These are phyloP conservation scores for Caretta caretta DNA, from an alignment of 2,113 vertebrate species.

Conservation along the genomic window DNA sequence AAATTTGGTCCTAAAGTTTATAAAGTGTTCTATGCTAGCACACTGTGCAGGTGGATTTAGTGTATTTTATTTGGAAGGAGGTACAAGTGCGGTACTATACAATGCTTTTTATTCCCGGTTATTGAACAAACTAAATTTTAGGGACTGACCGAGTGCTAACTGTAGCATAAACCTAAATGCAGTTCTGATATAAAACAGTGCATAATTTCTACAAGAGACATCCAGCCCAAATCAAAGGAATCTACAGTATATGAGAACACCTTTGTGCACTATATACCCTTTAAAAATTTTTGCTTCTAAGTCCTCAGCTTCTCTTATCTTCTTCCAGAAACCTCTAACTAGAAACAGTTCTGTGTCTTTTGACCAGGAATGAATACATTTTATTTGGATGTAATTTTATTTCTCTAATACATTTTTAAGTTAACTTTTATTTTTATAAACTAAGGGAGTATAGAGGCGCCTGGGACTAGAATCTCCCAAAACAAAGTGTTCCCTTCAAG, in stretches of 20 bases:
- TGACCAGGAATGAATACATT: constrained; percentile 40
- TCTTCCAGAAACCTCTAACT: constrained; percentile 38
- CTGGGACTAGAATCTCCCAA: constrained; percentile 25
- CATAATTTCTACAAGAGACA: background rate
- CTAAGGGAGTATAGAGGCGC: constrained; percentile 10
- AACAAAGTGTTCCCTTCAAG: constrained; percentile 47
- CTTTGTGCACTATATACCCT: background rate
- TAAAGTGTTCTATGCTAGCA: background rate
- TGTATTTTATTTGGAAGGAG: background rate
- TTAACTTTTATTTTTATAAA: constrained; percentile 60
- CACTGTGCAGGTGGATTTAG: background rate
- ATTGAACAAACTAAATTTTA: background rate
- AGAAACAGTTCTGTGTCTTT: constrained; percentile 1
- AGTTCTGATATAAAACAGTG: background rate
- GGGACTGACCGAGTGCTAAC: background rate
- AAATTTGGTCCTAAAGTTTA: background rate
- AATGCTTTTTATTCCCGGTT: background rate
- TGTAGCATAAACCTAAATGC: background rate
- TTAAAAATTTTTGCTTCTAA: constrained; percentile 19
- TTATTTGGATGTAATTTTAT: constrained; percentile 61
- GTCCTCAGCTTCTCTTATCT: background rate
- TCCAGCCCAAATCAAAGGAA: background rate
- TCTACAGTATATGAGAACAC: background rate
- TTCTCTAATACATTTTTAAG: constrained; percentile 62
- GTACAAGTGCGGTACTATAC: background rate